These are phyloP conservation scores for Lithobates pipiens DNA, from an alignment of 2,797 vertebrate genomes.

Conservation along the genomic window DNA sequence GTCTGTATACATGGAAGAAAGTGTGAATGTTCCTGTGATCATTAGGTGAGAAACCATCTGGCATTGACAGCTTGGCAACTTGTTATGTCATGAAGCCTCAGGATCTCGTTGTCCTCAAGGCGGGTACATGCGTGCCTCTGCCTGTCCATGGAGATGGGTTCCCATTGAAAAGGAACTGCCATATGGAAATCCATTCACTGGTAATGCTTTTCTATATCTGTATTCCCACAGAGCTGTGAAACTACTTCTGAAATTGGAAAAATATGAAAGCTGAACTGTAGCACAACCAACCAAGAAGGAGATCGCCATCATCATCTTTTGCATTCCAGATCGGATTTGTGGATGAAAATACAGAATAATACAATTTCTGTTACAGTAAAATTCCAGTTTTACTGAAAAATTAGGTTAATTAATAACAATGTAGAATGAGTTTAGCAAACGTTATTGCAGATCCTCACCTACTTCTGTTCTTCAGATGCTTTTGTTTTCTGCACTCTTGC, in stretches of 20 bases:
- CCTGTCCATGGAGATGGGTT: conserved; percentile 27
- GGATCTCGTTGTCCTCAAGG: conserved; percentile 1
- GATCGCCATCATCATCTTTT: neutral
- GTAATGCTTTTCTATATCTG: neutral
- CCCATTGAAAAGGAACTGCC: conserved; percentile 18
- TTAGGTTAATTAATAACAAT: too few species aligned
- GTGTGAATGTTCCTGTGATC: neutral
- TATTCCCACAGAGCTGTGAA: conserved; percentile 43
- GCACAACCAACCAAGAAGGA: neutral
- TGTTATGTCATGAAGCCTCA: conserved; percentile 5
- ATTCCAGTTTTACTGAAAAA: too few species aligned
- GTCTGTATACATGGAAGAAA: neutral
- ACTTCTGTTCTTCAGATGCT: too few species aligned
- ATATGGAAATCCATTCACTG: conserved; percentile 12
- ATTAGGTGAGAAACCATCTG: neutral
- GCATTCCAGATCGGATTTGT: too few species aligned
- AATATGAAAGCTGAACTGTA: conserved; percentile 22
- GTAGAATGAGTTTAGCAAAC: too few species aligned
- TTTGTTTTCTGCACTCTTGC: too few species aligned
- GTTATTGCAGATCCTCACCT: too few species aligned
- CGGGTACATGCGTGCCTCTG: neutral
- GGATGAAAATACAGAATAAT: too few species aligned
- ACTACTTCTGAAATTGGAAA: conserved; percentile 40
- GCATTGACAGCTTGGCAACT: conserved; percentile 6
- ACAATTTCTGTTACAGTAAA: too few species aligned